Evolutionary conservation across 2,888 invertebrate genomes (phyloP).

Genomic region (Anthrax anthrax): DNA sequence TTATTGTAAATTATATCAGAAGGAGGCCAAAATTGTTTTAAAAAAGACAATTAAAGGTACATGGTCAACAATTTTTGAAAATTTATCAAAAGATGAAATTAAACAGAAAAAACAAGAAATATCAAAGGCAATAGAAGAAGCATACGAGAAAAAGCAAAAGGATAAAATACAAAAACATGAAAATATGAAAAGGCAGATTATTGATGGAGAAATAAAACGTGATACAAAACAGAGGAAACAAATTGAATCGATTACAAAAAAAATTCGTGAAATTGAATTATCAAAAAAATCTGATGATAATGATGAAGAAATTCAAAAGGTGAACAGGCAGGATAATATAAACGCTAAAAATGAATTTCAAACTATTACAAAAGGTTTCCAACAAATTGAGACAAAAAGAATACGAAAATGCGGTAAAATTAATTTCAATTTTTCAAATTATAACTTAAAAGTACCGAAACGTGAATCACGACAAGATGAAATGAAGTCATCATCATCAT

Average conservation of each 20-base stretch:
- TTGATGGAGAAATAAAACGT: constrained; percentile 25
- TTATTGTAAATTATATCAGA: constrained; percentile 28
- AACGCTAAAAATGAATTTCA: too few species aligned
- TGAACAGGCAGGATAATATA: too few species aligned
- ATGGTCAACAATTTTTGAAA: constrained; percentile 28
- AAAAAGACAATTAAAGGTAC: constrained; percentile 26
- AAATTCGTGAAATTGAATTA: constrained; percentile 15
- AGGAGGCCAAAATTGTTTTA: constrained; percentile 27
- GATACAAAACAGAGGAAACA: constrained; percentile 27
- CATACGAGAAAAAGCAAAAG: constrained; percentile 28
- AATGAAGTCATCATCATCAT: too few species aligned
- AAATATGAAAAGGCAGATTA: constrained; percentile 25
- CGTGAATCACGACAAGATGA: constrained; percentile 23
- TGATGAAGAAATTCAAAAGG: constrained; percentile 5
- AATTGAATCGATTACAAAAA: constrained; percentile 24
- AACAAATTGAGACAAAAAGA: not conserved
- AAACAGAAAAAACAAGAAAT: constrained; percentile 27
- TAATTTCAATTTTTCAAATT: constrained; percentile 25
- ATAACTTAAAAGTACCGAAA: constrained; percentile 23
- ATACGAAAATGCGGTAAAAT: constrained; percentile 25
- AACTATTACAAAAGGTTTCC: not conserved
- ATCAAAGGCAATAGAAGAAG: constrained; percentile 23
- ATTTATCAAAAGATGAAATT: constrained; percentile 24
- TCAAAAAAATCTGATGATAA: constrained; percentile 11
- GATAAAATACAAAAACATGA: constrained; percentile 24